Conservation (phyloP, 23 tunicate species). For the Botrylloides violaceus region DNA sequence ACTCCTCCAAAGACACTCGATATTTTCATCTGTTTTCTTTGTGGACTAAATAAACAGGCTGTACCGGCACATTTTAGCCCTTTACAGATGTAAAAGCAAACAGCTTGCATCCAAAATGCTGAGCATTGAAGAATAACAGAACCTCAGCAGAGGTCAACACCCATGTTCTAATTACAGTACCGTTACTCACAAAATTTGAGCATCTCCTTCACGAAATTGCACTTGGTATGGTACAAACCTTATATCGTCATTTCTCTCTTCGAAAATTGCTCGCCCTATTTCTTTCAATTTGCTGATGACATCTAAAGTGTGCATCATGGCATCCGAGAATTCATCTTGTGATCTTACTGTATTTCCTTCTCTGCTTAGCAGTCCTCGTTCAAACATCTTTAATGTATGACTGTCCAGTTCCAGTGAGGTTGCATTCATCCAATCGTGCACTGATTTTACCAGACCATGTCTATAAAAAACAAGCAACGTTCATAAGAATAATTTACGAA, state of each 20-base stretch:
- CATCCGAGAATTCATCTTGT: constrained; percentile 1
- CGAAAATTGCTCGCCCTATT: constrained; percentile 28
- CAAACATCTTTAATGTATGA: neutral
- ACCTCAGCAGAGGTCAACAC: too few relatives aligned
- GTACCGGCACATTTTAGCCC: too few relatives aligned
- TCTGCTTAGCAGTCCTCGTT: constrained; percentile 1
- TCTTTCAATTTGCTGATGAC: constrained; percentile 19
- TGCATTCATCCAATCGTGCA: constrained; percentile 16
- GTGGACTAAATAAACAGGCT: too few relatives aligned
- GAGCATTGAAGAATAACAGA: too few relatives aligned
- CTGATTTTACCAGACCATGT: neutral
- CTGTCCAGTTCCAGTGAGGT: constrained; percentile 3
- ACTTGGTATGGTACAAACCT: neutral
- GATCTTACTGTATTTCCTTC: constrained; percentile 5
- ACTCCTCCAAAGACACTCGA: too few relatives aligned
- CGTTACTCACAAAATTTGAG: too few relatives aligned
- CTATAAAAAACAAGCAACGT: too few relatives aligned
- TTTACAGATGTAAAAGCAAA: too few relatives aligned
- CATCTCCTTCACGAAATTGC: neutral
- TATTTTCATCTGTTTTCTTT: too few relatives aligned
- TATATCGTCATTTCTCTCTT: constrained; percentile 13
- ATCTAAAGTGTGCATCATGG: constrained; percentile 1
- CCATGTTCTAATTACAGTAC: too few relatives aligned
- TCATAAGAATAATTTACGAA: too few relatives aligned
- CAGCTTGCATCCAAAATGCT: too few relatives aligned